These are phyloP conservation scores for Terrapene triunguis DNA, from an alignment of 2,113 vertebrate species.

Conservation along the genomic window DNA sequence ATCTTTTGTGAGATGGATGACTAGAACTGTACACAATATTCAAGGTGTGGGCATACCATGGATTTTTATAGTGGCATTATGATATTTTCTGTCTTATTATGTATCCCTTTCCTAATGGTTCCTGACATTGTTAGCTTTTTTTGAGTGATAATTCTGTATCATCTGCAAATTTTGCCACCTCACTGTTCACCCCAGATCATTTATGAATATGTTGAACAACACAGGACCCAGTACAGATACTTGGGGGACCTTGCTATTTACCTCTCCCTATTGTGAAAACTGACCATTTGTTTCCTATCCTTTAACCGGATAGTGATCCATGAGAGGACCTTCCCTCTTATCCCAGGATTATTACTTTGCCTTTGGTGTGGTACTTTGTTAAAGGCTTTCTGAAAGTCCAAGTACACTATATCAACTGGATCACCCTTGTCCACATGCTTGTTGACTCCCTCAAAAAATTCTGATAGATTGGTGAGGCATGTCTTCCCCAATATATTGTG, in stretches of 20 bases:
- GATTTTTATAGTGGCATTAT: not conserved
- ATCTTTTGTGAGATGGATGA: not conserved
- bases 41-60: not conserved
- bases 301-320: not conserved
- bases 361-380: not conserved
- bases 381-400: not conserved
- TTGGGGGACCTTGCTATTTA: not conserved
- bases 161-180: not conserved
- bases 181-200: not conserved
- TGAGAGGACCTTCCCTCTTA: not conserved
- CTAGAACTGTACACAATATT: not conserved
- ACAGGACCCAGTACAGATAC: not conserved
- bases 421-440: not conserved
- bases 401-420: not conserved
- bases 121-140: not conserved
- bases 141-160: not conserved
- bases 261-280: not conserved
- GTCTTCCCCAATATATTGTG: not conserved
- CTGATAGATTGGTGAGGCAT: not conserved
- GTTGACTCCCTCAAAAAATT: not conserved
- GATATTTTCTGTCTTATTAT: not conserved
- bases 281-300: not conserved
- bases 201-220: not conserved
- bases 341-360: not conserved
- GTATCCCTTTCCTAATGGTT: not conserved